Conservation (phyloP, 1,140 invertebrate genomes). For the Drosophila gunungcola region DNA sequence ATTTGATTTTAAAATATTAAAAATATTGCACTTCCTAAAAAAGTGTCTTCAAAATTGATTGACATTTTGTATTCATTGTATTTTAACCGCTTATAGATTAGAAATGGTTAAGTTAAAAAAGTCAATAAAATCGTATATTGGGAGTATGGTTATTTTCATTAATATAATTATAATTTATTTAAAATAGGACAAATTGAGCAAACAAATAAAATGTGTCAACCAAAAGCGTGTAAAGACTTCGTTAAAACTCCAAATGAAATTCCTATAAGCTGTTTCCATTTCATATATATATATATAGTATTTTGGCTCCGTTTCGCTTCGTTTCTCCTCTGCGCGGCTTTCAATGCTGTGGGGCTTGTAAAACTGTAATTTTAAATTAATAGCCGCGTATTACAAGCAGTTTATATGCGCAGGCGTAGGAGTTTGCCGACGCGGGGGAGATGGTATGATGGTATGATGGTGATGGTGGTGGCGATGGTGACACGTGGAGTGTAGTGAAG, state of each 20-base stretch:
- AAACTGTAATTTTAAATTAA: conserved; percentile 84
- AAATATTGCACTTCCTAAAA: no score
- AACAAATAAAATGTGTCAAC: no score
- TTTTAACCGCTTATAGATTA: no score
- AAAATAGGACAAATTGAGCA: no score
- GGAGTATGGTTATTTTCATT: no score
- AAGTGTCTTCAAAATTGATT: no score
- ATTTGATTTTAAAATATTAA: no score
- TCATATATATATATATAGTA: conserved; percentile 18
- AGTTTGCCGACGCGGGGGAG: conserved; percentile 46
- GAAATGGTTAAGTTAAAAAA: no score
- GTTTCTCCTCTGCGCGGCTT: conserved; percentile 11
- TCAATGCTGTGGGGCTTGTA: conserved; percentile 56
- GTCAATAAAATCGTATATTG: no score
- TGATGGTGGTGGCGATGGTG: conserved; percentile 16
- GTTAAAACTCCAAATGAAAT: background rate
- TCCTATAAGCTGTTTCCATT: conserved; percentile 31
- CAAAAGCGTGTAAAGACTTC: conserved; percentile 11
- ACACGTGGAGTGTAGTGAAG: conserved; percentile 11
- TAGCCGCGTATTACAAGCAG: conserved; percentile 82
- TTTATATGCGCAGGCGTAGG: conserved; percentile 79
- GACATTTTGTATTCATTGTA: no score
- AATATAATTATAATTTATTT: no score
- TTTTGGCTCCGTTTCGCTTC: conserved; percentile 22
- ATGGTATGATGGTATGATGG: background rate